Evolutionary conservation across 2,113 vertebrate species (phyloP).

Genomic region (Chloropsis cyanopogon): DNA sequence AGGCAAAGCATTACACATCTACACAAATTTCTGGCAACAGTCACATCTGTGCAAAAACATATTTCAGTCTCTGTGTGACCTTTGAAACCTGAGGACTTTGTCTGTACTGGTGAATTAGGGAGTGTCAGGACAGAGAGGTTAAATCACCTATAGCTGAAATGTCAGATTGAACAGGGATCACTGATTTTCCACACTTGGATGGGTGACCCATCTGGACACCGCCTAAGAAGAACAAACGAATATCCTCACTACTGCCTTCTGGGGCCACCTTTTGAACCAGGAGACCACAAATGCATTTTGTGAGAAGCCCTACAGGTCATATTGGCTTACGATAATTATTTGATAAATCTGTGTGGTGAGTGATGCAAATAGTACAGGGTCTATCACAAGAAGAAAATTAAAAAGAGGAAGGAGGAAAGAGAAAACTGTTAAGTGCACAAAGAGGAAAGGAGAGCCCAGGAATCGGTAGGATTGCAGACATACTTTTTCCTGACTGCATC

Average conservation of each 20-base stretch:
- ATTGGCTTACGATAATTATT: not conserved
- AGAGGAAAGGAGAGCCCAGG: not conserved
- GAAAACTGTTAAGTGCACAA: not conserved
- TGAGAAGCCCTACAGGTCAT: not conserved
- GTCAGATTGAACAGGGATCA: not conserved
- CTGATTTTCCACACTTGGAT: not conserved
- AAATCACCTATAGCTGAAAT: not conserved
- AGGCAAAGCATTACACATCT: not conserved
- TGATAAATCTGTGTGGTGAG: not conserved
- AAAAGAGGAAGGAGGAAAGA: not conserved
- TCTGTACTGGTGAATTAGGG: not conserved
- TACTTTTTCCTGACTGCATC: not conserved
- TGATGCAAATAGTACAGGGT: not conserved
- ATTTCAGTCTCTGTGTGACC: not conserved
- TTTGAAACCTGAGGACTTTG: not conserved
- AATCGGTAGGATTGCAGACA: not conserved
- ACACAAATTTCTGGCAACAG: not conserved
- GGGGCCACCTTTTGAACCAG: not conserved
- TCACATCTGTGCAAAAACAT: not conserved
- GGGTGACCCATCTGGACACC: not conserved
- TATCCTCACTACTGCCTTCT: not conserved
- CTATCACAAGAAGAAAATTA: not conserved
- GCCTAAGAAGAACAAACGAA: not conserved
- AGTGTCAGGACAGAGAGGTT: not conserved
- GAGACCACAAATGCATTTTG: not conserved